These are phyloP conservation scores for Caligus rogercresseyi DNA, from an alignment of 1,140 invertebrate species.

Conservation along the genomic window DNA sequence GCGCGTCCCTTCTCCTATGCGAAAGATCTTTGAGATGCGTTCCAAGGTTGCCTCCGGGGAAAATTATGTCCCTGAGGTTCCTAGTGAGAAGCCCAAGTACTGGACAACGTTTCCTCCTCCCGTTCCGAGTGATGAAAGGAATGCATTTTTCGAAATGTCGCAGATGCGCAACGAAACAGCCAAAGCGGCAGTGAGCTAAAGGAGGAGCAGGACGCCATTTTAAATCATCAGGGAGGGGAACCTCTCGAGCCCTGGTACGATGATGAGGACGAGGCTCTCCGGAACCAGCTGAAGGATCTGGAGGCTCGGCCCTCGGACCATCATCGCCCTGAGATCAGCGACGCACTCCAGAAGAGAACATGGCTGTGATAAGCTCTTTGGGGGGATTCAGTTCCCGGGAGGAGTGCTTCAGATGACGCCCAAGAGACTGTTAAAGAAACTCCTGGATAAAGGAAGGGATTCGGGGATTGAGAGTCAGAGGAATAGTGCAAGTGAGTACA, in stretches of 20 bases:
- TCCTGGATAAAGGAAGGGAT: neutral
- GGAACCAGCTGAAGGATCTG: neutral
- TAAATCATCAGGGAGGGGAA: neutral
- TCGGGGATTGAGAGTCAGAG: neutral
- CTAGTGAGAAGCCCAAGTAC: conserved; percentile 14
- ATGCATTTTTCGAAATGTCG: conserved; percentile 10
- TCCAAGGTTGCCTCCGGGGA: conserved; percentile 6
- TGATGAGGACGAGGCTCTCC: conserved; percentile 2
- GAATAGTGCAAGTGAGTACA: neutral
- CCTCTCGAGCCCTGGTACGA: conserved; percentile 13
- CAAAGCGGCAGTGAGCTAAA: neutral
- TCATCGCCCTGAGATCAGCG: neutral
- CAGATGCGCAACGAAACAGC: neutral
- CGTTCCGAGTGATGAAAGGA: neutral
- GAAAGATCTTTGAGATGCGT: conserved; percentile 10
- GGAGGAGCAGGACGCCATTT: neutral
- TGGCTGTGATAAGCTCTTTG: conserved; percentile 11
- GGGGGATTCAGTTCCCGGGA: conserved; percentile 12
- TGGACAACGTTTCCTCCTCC: neutral
- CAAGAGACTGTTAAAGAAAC: conserved; percentile 3
- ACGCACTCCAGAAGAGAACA: conserved; percentile 13
- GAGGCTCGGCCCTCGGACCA: conserved; percentile 2
- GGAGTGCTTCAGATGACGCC: neutral
- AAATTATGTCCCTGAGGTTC: conserved; percentile 1
- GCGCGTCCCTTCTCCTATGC: neutral